Conservation (phyloP, 2,888 invertebrate genomes). For the Stegana nigrithorax region DNA sequence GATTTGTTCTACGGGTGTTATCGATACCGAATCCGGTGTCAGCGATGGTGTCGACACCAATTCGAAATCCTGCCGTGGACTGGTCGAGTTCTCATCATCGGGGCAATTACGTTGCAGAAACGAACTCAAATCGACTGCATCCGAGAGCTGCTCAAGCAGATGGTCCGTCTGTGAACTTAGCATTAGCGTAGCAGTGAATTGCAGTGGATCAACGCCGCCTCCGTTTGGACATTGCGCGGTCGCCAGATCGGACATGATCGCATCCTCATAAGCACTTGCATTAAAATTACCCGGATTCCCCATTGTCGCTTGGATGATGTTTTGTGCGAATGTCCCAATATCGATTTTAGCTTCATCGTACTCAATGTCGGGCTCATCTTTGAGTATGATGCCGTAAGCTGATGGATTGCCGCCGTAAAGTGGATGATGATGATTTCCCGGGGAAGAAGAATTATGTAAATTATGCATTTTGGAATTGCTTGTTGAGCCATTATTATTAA, state of each 20-base stretch:
- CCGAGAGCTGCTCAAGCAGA: slow-evolving; percentile 80
- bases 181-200: slow-evolving; percentile 84
- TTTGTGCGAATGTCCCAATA: slow-evolving; percentile 66
- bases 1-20: slow-evolving; percentile 69
- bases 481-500: slow-evolving; percentile 58
- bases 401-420: slow-evolving; percentile 74
- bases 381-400: slow-evolving; percentile 82
- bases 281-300: slow-evolving; percentile 56
- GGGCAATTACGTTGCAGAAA: slow-evolving; percentile 79
- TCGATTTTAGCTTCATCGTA: slow-evolving; percentile 83
- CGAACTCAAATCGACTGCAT: slow-evolving; percentile 81
- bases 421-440: slow-evolving; percentile 47
- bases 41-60: slow-evolving; percentile 80
- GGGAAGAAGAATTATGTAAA: slow-evolving; percentile 24
- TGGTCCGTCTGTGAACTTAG: slow-evolving; percentile 84
- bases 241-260: slow-evolving; percentile 87
- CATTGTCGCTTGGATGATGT: slow-evolving; percentile 63
- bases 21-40: slow-evolving; percentile 74
- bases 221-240: slow-evolving; percentile 50
- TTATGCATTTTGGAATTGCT: slow-evolving; percentile 54
- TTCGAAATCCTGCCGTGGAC: slow-evolving; percentile 74
- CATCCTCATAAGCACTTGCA: slow-evolving; percentile 78
- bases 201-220: slow-evolving; percentile 81
- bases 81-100: slow-evolving; percentile 70
- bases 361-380: slow-evolving; percentile 83